Evolutionary conservation across 2,888 invertebrate genomes (phyloP), one percentile per base, ranked within the genome.

Genomic region (Tyria jacobaeae): DNA sequence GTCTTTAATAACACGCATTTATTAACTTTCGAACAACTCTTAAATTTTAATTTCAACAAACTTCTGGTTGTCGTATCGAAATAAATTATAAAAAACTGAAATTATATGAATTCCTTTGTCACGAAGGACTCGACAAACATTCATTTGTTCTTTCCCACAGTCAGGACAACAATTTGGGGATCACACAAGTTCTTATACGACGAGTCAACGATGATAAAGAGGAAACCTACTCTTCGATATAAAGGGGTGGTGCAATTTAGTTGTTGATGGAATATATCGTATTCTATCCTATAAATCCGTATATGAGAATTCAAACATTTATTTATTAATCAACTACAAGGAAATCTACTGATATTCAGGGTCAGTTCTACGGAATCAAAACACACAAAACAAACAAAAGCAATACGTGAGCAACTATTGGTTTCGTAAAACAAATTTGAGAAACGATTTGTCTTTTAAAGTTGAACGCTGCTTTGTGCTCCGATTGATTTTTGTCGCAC

Each of bases 281-380:
- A 34, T 41, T 41, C 17, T 9, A 9, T 17, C 9, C 2, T 17
- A 39, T 1, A 39, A n/a, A 14, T n/a, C 14, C 15, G 17, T 39
- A 39, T 39, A 4, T 39, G 0, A 39, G 1, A 41, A 2, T 9
- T 17, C 64, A 75, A 69, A 64, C 55, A 49, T 69, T 71, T 69
- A 59, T 35, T 57, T 62, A 73, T 57, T 60, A 66, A 71, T 69
- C 60, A 62, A 35, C 57, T 55, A 54, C 69, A 73, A 67, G 65
- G 61, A 54, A 61, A 56, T 68, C 53, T 47, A 60, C 57, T 37
- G 31, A 37, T 53, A 25, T 48, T 50, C 71, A 63, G 73, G 76
- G 76, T 59, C 66, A 51, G 57, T 65, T 73, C 57, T 60, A 41
- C 55, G 66, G 61, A 76, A 73, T 68, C 63, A 65, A 62, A 76